Evolutionary conservation across 1,140 invertebrate species (phyloP).

Genomic region (Drosophila subpulchrella): DNA sequence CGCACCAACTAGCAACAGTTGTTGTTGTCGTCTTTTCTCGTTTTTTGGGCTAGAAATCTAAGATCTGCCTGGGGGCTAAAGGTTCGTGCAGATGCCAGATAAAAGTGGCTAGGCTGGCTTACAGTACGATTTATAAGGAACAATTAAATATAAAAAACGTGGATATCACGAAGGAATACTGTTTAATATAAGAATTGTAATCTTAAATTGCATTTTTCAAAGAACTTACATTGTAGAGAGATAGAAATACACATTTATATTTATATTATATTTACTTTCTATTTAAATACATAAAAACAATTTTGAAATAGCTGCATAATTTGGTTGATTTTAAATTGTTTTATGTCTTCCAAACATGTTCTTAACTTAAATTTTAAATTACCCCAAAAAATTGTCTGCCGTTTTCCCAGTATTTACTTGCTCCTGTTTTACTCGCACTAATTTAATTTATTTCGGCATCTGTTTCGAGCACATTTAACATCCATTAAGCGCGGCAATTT

Average conservation of each 20-base stretch:
- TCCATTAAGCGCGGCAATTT: constrained; percentile 80
- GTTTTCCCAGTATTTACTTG: constrained; percentile 7
- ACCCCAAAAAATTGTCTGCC: neutral
- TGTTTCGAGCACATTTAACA: constrained; percentile 80
- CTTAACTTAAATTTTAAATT: neutral
- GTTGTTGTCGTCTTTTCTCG: constrained; percentile 22
- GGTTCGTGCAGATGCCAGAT: neutral
- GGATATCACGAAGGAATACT: too few species aligned
- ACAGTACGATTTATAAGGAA: neutral
- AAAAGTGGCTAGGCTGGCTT: neutral
- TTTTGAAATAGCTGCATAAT: too few species aligned
- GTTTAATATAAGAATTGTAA: too few species aligned
- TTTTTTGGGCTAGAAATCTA: constrained; percentile 5
- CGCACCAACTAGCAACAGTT: constrained; percentile 68
- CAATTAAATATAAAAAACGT: too few species aligned
- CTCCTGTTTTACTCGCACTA: constrained; percentile 46
- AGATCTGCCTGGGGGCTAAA: neutral
- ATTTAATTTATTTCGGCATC: constrained; percentile 83
- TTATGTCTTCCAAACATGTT: too few species aligned
- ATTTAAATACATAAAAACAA: too few species aligned
- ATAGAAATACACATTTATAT: too few species aligned
- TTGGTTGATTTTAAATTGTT: too few species aligned
- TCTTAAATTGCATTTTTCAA: too few species aligned
- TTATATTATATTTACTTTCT: too few species aligned
- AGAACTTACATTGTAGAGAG: too few species aligned